These are phyloP conservation scores for Adineta ricciae DNA, from an alignment of 2,888 invertebrate species.

Conservation along the genomic window DNA sequence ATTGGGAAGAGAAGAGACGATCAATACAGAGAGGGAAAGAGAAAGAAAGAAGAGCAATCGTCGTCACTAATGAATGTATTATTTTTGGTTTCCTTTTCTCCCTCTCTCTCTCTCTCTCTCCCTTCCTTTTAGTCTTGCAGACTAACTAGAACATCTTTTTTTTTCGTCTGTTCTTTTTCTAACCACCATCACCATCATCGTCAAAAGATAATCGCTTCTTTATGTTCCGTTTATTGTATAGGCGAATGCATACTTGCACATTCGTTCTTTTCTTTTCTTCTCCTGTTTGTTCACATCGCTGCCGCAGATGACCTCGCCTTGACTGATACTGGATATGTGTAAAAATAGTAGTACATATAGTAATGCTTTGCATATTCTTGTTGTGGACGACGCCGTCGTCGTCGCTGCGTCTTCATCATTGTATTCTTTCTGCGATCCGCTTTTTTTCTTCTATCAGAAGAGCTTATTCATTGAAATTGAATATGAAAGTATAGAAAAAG, in stretches of 20 bases:
- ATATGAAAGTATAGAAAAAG: neutral
- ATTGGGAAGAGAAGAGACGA: neutral
- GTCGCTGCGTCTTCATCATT: neutral
- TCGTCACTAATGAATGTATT: slow-evolving; percentile 6
- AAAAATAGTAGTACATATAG: neutral
- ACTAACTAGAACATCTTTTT: neutral
- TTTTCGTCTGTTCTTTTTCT: slow-evolving; percentile 8
- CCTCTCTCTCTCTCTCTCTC: too few relatives aligned
- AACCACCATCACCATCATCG: neutral
- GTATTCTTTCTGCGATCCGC: neutral
- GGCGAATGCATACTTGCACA: neutral
- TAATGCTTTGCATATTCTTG: neutral
- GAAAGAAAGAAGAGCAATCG: neutral
- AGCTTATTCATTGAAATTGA: neutral
- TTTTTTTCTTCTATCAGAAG: too few relatives aligned
- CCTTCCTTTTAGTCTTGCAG: neutral
- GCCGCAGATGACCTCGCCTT: slow-evolving; percentile 11
- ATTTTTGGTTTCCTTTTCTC: neutral
- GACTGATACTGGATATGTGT: slow-evolving; percentile 10
- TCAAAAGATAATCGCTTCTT: slow-evolving; percentile 9
- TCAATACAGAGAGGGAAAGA: neutral
- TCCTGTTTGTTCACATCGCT: slow-evolving; percentile 12
- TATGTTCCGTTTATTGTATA: slow-evolving; percentile 2
- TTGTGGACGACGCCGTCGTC: too few relatives aligned
- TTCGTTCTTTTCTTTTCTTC: slow-evolving; percentile 1